Evolutionary conservation across 2,888 invertebrate species (phyloP), one percentile per base, ranked within the genome.

Genomic region (Cremastinae sp.): DNA sequence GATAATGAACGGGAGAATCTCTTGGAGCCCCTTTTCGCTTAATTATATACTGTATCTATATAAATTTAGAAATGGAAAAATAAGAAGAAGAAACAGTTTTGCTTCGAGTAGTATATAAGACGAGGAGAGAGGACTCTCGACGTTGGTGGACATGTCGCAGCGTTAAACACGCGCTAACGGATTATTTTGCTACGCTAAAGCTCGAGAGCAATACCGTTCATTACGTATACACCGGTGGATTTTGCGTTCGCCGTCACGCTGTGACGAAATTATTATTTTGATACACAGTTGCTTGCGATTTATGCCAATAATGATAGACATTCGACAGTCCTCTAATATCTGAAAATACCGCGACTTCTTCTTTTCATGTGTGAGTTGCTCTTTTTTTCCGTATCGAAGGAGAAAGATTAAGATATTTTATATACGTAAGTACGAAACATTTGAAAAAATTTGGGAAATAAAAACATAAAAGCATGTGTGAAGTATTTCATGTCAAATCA

Each of bases 151-250:
- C 18, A 37, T 16, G 39, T 49, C 47, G 64, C 51, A 37, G 65
- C 61, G 75, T 70, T 71, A 66, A 75, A 5, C 28, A 28, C 28
- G 28, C 65, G 61, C 64, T 75, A 61, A 71, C 70, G 75, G 59
- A 66, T 65, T 59, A 59, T 56, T n/a, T 28, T 28, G 5, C 28
- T 56, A 56, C 22, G 53, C 45, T 41, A 61, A 45, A 51, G 51
- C 37, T 20, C 47, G 37, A n/a, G 7, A 16, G 49, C 37, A 18
- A 55, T 49, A 65, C 70, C 56, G 53, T 53, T 64, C 43, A 70
- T 75, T 75, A 75, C 53, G n/a, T 7, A 12, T 10, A 37, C 10
- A 45, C 9, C 18, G 35, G 45, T 14, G 53, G 8, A 28, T 66
- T n/a, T n/a, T 37, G 47, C 43, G 47, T 53, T 51, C 53, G 35